Percentiles rank a stretch among this genome's conserved stretches.
Evolutionary conservation across 1,140 invertebrate species (phyloP).

Genomic region (Ostrea denselamellosa): DNA sequence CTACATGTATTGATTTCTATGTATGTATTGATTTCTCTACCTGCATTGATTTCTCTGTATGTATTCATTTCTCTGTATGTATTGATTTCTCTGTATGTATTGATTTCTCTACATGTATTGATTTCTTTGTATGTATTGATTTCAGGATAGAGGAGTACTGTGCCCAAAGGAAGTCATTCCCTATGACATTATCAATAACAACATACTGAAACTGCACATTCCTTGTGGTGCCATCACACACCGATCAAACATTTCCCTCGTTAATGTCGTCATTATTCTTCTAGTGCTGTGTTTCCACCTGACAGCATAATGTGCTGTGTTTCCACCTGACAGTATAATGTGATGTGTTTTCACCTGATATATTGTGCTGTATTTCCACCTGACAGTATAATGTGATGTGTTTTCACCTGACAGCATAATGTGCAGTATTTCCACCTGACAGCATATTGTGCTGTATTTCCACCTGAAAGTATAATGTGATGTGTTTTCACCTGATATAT

Average conservation of each 20-base stretch:
- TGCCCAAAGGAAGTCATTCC: not conserved
- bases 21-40: no score
- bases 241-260: not conserved
- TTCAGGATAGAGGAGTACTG: not conserved
- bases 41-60: not conserved
- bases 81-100: no score
- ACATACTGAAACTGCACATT: not conserved
- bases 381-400: no score
- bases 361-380: not conserved
- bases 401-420: no score
- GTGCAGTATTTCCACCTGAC: not conserved
- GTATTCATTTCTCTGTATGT: no score
- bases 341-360: no score
- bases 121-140: not conserved
- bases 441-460: no score
- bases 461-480: no score
- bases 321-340: no score
- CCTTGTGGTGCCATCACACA: not conserved
- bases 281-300: not conserved
- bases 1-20: no score
- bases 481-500: no score
- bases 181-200: not conserved
- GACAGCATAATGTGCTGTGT: no score
- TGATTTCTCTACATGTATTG: not conserved
- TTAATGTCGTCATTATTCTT: not conserved